A percentile compares a stretch with the other conserved stretches of the same genome.
Conservation (phyloP, 2,888 invertebrate genomes). For the Melieria picta region DNA sequence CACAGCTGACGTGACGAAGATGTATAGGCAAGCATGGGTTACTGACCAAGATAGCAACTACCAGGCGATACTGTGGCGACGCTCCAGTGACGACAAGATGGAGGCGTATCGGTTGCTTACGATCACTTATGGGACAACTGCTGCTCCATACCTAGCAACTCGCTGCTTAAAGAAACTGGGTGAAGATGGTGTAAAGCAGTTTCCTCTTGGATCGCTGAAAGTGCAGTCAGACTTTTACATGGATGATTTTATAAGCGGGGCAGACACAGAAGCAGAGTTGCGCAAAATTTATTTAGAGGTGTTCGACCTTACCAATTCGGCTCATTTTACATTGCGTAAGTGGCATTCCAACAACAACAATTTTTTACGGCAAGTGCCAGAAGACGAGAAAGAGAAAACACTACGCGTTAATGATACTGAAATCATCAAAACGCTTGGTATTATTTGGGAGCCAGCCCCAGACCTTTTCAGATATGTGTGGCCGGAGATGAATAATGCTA, state of each 20-base stretch:
- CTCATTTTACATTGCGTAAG: conserved; percentile 15
- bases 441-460: conserved; percentile 30
- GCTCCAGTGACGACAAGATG: conserved; percentile 21
- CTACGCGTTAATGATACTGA: conserved; percentile 30
- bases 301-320: neutral
- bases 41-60: conserved; percentile 35
- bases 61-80: conserved; percentile 31
- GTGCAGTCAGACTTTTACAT: conserved; percentile 21
- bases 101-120: conserved; percentile 24
- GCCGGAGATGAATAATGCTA: conserved; percentile 1
- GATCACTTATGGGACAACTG: conserved; percentile 21
- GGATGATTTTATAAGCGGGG: conserved; percentile 34
- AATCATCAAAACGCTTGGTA: conserved; percentile 35
- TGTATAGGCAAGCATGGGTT: conserved; percentile 42
- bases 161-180: conserved; percentile 31
- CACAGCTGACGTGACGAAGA: conserved; percentile 41
- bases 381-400: conserved; percentile 23
- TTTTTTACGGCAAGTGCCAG: conserved; percentile 20
- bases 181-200: conserved; percentile 24
- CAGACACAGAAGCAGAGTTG: conserved; percentile 29
- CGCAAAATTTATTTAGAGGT: conserved; percentile 27
- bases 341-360: conserved; percentile 23
- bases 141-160: conserved; percentile 22
- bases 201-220: conserved; percentile 4
- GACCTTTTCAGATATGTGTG: conserved; percentile 30